Percentiles rank a stretch among this genome's conserved stretches.
phyloP scores from a whole-genome alignment of 2,113 vertebrate species.

The Cottus gobio region DNA sequence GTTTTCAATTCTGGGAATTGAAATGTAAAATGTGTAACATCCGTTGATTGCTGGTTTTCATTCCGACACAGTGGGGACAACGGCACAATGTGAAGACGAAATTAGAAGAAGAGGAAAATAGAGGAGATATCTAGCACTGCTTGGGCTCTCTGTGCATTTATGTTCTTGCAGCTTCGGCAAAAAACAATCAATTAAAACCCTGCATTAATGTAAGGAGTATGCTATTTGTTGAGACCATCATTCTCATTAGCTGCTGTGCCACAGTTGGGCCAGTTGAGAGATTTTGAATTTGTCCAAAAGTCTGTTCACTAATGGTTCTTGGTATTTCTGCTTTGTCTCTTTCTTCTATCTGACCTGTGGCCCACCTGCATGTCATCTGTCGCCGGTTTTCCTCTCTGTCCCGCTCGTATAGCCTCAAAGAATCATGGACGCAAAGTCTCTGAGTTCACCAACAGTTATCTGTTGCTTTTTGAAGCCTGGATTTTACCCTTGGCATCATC shows the following conservation, averaged over 20 bases:
- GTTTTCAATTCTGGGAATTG: slow-evolving; percentile 65
- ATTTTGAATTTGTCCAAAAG: slow-evolving; percentile 8
- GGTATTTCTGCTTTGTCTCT: slow-evolving; percentile 6
- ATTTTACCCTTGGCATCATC: slow-evolving; percentile 9
- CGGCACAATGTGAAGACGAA: slow-evolving; percentile 57
- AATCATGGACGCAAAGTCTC: neutral
- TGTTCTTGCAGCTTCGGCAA: neutral
- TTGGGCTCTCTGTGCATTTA: slow-evolving; percentile 47
- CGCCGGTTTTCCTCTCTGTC: neutral
- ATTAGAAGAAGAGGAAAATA: slow-evolving; percentile 48
- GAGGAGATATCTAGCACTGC: slow-evolving; percentile 36
- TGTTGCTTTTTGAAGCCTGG: neutral
- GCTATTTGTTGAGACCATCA: slow-evolving; percentile 62
- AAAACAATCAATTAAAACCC: slow-evolving; percentile 70
- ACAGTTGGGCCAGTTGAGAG: slow-evolving; percentile 17
- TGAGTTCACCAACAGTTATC: neutral
- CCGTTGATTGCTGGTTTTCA: slow-evolving; percentile 66
- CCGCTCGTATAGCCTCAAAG: neutral
- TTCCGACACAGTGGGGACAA: slow-evolving; percentile 46
- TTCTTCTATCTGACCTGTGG: neutral
- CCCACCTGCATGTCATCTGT: neutral
- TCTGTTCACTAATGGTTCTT: slow-evolving; percentile 24
- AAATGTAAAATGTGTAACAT: slow-evolving; percentile 69
- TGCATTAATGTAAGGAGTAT: slow-evolving; percentile 76
- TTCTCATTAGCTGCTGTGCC: slow-evolving; percentile 63